phyloP scores from a whole-genome alignment of 2,113 vertebrate species.

The Thomomys bottae region DNA sequence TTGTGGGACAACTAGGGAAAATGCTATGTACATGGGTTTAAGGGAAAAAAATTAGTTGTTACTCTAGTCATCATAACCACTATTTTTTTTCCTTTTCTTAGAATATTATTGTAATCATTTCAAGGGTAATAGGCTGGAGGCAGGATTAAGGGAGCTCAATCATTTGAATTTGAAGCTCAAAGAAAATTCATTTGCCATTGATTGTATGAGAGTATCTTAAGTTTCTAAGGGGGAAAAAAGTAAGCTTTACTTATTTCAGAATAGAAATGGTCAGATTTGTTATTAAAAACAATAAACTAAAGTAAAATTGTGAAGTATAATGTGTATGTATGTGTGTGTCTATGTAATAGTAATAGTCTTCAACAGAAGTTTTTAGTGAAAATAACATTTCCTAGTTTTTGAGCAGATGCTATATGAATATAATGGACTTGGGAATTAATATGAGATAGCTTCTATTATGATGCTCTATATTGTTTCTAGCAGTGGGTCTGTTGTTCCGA shows the following conservation, averaged over 20 bases:
- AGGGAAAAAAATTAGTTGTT: conserved; percentile 49
- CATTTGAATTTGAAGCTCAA: conserved; percentile 11
- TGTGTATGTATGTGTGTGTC: background rate
- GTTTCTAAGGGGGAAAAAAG: conserved; percentile 27
- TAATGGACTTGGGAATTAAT: background rate
- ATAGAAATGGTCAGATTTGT: conserved; percentile 28
- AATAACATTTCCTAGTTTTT: background rate
- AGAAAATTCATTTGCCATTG: conserved; percentile 31
- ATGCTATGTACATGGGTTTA: conserved; percentile 58
- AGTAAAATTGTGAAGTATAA: background rate
- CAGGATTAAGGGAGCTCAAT: too few species aligned
- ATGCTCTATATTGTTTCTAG: background rate
- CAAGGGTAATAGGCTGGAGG: background rate
- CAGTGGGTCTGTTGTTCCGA: background rate
- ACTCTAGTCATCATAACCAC: conserved; percentile 3
- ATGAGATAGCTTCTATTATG: background rate
- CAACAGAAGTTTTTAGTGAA: conserved; percentile 1
- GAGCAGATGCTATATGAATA: background rate
- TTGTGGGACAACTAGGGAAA: conserved; percentile 67
- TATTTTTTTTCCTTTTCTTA: conserved; percentile 50
- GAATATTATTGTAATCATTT: conserved; percentile 54
- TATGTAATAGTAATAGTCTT: too few species aligned
- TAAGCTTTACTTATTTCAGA: conserved; percentile 43
- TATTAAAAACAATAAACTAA: conserved; percentile 1
- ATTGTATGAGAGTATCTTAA: conserved; percentile 35